Conservation (phyloP, 2,797 vertebrate species). For the Mionectes olivaceus region DNA sequence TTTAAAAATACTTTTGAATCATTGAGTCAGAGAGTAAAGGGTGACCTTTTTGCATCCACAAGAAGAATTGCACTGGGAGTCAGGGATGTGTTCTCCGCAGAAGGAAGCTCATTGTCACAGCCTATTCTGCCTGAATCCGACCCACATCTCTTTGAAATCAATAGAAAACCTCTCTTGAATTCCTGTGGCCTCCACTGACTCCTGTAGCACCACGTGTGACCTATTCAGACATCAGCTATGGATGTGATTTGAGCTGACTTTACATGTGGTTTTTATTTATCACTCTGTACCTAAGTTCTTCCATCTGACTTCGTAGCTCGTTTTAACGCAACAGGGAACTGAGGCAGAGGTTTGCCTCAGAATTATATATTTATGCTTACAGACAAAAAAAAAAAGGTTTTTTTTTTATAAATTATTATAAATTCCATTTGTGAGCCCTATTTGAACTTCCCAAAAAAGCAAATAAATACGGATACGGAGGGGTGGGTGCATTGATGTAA, state of each 20-base stretch:
- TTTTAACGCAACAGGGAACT: not conserved
- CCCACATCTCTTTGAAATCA: not conserved
- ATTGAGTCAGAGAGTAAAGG: not conserved
- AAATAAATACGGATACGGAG: not conserved
- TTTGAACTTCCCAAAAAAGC: not conserved
- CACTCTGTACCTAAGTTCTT: not conserved
- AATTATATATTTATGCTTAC: not conserved
- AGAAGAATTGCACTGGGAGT: not conserved
- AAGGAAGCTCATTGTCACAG: not conserved
- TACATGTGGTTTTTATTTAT: not conserved
- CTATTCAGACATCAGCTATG: not conserved
- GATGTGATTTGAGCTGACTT: not conserved
- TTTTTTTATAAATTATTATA: too few species aligned
- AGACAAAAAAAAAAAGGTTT: not conserved
- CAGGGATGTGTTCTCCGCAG: not conserved
- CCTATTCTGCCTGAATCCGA: not conserved
- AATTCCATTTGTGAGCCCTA: not conserved
- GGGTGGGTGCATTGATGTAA: not conserved
- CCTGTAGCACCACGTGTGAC: not conserved
- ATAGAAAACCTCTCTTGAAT: not conserved
- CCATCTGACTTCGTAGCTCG: not conserved
- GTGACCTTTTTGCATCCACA: not conserved
- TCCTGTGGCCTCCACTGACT: not conserved
- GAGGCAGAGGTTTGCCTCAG: not conserved
- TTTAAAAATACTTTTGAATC: not conserved